These are phyloP conservation scores for Pelecanoides urinatrix DNA, from an alignment of 2,113 vertebrate species.

Conservation along the genomic window DNA sequence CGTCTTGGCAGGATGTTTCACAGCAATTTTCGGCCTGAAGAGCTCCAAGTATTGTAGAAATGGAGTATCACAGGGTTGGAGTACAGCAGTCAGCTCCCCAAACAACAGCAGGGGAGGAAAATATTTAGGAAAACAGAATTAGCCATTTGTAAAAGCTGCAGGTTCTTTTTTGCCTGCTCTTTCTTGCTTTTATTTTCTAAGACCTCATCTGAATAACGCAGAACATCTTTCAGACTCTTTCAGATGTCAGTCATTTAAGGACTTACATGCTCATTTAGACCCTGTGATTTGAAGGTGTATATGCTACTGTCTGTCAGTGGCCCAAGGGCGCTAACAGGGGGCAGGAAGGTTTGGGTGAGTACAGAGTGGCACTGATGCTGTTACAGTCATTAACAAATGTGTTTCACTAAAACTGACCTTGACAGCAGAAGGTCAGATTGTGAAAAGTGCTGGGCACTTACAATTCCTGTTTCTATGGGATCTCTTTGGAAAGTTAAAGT, in stretches of 20 bases:
- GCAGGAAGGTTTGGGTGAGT: background rate
- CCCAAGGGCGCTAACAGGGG: background rate
- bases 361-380: background rate
- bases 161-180: background rate
- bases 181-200: background rate
- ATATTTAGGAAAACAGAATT: background rate
- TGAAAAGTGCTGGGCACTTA: background rate
- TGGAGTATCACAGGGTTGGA: background rate
- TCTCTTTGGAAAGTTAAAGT: background rate
- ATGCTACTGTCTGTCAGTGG: fast-evolving
- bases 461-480: background rate
- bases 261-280: background rate
- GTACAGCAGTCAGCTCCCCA: background rate
- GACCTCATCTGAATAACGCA: background rate
- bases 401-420: background rate
- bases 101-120: slow-evolving; percentile 4
- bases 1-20: slow-evolving; percentile 18
- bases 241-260: background rate
- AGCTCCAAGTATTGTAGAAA: background rate
- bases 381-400: background rate
- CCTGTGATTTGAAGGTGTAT: background rate
- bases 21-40: background rate
- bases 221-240: background rate
- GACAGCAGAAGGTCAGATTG: background rate
- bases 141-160: background rate